Percentiles rank a stretch among this genome's conserved stretches.
Conservation (phyloP, 2,113 vertebrate species). For the Chaenogobius annularis region DNA sequence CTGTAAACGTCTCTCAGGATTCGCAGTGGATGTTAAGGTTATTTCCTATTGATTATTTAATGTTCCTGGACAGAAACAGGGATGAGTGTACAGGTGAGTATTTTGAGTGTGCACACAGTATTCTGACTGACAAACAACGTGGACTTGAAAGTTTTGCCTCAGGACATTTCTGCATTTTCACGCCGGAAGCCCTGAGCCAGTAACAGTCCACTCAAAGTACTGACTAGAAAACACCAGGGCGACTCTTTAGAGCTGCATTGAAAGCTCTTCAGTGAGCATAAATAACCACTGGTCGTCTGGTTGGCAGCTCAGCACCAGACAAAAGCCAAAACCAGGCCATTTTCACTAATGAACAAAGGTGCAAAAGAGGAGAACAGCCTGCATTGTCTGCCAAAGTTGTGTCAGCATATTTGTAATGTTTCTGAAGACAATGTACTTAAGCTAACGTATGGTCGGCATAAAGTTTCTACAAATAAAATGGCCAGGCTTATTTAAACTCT, state of each 20-base stretch:
- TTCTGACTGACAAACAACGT: neutral
- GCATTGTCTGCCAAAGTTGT: conserved; percentile 50
- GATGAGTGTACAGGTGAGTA: too few relatives aligned
- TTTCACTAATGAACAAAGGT: conserved; percentile 62
- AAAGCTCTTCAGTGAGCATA: conserved; percentile 54
- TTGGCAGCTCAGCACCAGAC: conserved; percentile 15
- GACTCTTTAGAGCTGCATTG: conserved; percentile 38
- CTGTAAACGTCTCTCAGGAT: neutral
- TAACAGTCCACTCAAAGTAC: conserved; percentile 4
- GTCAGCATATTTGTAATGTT: conserved; percentile 46
- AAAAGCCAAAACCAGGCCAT: conserved; percentile 53
- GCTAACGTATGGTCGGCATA: conserved; percentile 54
- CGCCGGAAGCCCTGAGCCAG: neutral
- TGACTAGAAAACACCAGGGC: conserved; percentile 34
- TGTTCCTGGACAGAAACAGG: neutral
- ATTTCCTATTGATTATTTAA: neutral
- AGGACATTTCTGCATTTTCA: conserved; percentile 24
- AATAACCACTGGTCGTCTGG: conserved; percentile 54
- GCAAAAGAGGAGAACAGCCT: conserved; percentile 21
- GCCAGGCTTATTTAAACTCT: neutral
- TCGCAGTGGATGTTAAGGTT: neutral
- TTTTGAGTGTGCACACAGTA: too few relatives aligned
- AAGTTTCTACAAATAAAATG: conserved; percentile 27
- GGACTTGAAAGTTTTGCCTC: conserved; percentile 26
- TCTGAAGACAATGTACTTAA: conserved; percentile 44